A percentile compares a stretch with the other conserved stretches of the same genome.
These are phyloP conservation scores for Luscinia megarhynchos DNA, from an alignment of 2,797 vertebrate genomes.

Conservation along the genomic window DNA sequence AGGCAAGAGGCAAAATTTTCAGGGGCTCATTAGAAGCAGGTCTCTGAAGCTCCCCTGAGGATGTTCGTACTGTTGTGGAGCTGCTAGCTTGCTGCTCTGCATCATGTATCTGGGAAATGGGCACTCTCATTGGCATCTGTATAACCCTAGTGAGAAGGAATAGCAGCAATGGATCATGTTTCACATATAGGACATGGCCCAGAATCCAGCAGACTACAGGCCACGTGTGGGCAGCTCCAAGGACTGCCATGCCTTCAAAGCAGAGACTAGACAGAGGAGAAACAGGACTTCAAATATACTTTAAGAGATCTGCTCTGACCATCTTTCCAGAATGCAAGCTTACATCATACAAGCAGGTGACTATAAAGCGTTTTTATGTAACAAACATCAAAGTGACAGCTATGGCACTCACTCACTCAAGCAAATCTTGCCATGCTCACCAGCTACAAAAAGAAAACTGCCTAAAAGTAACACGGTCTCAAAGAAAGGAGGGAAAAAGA, in stretches of 20 bases:
- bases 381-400: neutral
- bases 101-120: neutral
- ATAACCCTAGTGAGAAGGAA: slow-evolving; percentile 30
- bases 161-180: neutral
- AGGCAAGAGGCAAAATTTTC: neutral
- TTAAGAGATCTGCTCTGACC: neutral
- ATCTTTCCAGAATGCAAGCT: neutral
- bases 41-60: neutral
- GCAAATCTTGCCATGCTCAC: neutral
- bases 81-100: neutral
- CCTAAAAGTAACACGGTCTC: neutral
- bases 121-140: slow-evolving; percentile 59
- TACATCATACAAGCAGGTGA: neutral
- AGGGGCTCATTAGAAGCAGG: neutral
- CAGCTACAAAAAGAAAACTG: neutral
- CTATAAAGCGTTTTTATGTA: neutral
- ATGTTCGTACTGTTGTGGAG: neutral
- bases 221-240: neutral
- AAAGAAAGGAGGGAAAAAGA: neutral
- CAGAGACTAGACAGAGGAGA: neutral
- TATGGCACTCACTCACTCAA: neutral
- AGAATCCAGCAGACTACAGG: neutral
- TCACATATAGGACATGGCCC: neutral
- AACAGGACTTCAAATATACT: neutral
- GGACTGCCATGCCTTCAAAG: neutral